phyloP scores from a whole-genome alignment of 2,888 invertebrate species.

The Campopleginae sp. region DNA sequence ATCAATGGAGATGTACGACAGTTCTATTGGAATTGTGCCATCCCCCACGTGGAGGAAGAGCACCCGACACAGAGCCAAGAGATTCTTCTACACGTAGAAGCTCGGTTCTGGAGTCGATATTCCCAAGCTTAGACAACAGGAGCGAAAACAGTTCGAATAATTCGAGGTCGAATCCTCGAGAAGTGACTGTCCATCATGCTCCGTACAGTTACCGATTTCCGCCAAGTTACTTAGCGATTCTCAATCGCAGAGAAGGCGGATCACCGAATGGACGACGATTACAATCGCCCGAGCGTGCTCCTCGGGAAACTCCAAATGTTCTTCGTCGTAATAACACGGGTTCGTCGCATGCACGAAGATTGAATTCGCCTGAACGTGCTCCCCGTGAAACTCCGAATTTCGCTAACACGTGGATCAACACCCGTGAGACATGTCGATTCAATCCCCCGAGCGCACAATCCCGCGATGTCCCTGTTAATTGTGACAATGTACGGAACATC shows the following conservation, averaged over 20 bases:
- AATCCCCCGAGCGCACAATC: conserved; percentile 87
- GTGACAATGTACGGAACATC: conserved; percentile 67
- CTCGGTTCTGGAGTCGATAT: neutral
- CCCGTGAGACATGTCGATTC: conserved; percentile 68
- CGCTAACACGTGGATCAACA: neutral
- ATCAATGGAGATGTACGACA: conserved; percentile 66
- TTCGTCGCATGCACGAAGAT: neutral
- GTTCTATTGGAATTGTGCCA: neutral
- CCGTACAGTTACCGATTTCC: neutral
- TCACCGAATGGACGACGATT: neutral
- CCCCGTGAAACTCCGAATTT: neutral
- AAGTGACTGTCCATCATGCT: neutral
- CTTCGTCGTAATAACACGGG: neutral
- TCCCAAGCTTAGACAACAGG: neutral
- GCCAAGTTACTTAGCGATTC: neutral
- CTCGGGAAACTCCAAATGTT: neutral
- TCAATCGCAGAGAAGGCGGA: neutral
- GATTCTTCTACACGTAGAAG: neutral
- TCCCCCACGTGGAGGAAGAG: neutral
- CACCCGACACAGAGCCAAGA: conserved; percentile 1
- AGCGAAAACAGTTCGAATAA: neutral
- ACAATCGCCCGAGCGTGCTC: neutral
- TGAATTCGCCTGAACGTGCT: neutral
- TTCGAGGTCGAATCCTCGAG: neutral
- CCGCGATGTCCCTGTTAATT: conserved; percentile 86